Evolutionary conservation across 35 echinoderm and acorn worm genomes (phyloP), one percentile per base, ranked within the genome.

Genomic region (Diadema setosum): DNA sequence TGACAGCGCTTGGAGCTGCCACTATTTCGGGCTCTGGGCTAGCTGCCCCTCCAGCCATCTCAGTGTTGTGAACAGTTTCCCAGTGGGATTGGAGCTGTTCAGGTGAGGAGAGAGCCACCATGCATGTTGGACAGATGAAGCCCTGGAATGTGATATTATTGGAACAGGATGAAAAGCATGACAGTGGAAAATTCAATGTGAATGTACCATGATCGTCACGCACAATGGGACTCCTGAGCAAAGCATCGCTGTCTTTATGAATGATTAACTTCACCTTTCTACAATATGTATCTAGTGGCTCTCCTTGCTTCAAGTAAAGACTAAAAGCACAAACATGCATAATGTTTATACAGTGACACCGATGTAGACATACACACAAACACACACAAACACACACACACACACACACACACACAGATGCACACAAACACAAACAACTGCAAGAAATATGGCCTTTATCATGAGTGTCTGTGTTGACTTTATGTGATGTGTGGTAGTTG

Each of bases 91-190:
- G 90, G 17, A 97, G 78, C 46, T 88, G 59, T 34, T 97, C 94
- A 0, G 94, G 82, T 55, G 94, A 87, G 35, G 90, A 50, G 35
- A 97, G 75, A 35, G 55, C 76, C 9, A 63, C 64, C 94, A 97
- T 97, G 64, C 94, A 97, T 32, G 65, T 85, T 2, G 94, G 94
- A 48, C 94, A 97, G 20, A 97, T 97, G 65, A 97, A 97, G 41
- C 94, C 94, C 94, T 97, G 85, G 48, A 11, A 9, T 11, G n/a
- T n/a, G n/a, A 52, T 11, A 11, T 52, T 52, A n/a, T n/a, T 11
- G 48, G 48, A 11, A 52, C 9, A 52, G 9, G n/a, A 9, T 9
- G 9, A 52, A 52, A 52, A 9, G n/a, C n/a, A n/a, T n/a, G n/a
- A n/a, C n/a, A n/a, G n/a, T n/a, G n/a, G n/a, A n/a, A 52, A 52